Base-by-base conservation (phyloP, 2,797 vertebrate species). In the Schizopygopsis malacanthus region DNA sequence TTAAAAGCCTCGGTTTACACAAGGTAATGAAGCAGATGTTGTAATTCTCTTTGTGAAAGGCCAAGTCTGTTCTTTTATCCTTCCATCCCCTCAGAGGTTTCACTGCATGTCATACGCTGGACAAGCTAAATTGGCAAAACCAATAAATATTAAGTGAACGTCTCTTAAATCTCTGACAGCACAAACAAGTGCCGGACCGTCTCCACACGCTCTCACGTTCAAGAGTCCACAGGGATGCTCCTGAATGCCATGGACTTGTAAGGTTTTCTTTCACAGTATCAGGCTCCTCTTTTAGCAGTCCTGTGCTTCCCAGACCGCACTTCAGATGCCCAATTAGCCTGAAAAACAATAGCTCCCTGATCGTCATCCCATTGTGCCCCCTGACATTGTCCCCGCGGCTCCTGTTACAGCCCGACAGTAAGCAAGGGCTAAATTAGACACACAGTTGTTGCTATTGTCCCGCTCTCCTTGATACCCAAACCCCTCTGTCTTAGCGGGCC, bases 321-420 rank as follows among this genome's bases (percentile, higher is more conserved):
- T 92, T 92, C 92, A 33, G 91, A 84, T 90, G 89, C 90, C 94
- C 95, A 96, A 96, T 96, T 96, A 96, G 92, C 93, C 92, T 94
- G 95, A 95, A 95, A 96, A 96, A 96, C 96, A 96, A 96, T 96
- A 96, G 95, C 93, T 94, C 94, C 94, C 93, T 89, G 93, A 95
- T 95, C 94, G 92, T 93, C 93, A 92, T 93, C 92, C 94, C 93
- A 93, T 95, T 95, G 94, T 96, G 93, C 92, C 89, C 89, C 45
- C 90, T 87, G 82, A 90, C 93, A 95, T 95, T 95, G 95, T 95
- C 91, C 77, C 86, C 0, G 87, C 54, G 79, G 93, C 94, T 96
- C 95, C 91, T 91, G 90, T 96, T 95, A 93, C 96, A 90, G 92
- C 92, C 93, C 93, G 93, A 92, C 90, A 93, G 95, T 96, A 96